Conservation (phyloP, 1,140 invertebrate species). For the Plutomurus gul region DNA sequence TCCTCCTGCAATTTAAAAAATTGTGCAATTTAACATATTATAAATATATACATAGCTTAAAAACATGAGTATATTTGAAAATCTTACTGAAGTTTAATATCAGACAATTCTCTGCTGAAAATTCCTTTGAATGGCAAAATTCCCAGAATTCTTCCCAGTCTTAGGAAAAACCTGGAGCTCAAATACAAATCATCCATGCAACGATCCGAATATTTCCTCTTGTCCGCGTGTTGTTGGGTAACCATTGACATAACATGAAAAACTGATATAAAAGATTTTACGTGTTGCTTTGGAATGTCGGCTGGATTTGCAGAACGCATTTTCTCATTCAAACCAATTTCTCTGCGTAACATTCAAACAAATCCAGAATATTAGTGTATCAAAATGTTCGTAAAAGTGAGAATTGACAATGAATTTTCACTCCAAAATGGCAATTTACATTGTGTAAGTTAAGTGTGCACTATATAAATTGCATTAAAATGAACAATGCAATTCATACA, state of each 20-base stretch:
- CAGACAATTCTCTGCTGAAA: not conserved
- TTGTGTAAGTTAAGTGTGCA: too few species aligned
- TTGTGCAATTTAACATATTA: too few species aligned
- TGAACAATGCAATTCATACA: too few species aligned
- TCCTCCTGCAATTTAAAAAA: too few species aligned
- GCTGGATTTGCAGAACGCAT: not conserved
- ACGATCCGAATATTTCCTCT: not conserved
- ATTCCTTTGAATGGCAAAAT: conserved; percentile 32
- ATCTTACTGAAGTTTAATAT: conserved; percentile 9
- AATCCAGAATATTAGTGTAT: too few species aligned
- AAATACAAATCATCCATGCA: conserved; percentile 17
- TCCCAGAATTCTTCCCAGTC: conserved; percentile 26
- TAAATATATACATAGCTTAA: too few species aligned
- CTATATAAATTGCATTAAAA: too few species aligned
- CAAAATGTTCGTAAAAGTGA: too few species aligned
- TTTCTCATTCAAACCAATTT: not conserved
- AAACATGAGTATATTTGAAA: too few species aligned
- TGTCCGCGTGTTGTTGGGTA: not conserved
- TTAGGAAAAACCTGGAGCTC: conserved; percentile 18
- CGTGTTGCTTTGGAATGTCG: not conserved
- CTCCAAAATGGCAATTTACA: too few species aligned
- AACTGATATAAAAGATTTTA: not conserved
- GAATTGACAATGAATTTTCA: too few species aligned
- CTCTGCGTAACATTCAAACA: too few species aligned
- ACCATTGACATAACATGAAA: not conserved